Base-by-base conservation (phyloP, 2,113 vertebrate genomes). In the Anseranas semipalmata region DNA sequence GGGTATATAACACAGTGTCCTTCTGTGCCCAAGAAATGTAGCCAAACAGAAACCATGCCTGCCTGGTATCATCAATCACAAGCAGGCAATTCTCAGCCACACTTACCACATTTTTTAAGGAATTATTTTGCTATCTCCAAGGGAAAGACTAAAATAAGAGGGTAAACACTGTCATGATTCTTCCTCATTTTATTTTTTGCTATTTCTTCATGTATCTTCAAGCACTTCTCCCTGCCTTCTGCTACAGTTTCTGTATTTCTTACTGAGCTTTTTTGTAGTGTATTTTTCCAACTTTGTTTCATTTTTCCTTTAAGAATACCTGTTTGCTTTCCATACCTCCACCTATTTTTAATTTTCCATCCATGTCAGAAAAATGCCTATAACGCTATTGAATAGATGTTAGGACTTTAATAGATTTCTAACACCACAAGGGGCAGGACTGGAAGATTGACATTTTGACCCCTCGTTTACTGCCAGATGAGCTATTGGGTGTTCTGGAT, bases 401-500 rank as follows among this genome's bases (percentile, higher is more conserved):
- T 80, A 53, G 56, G 56, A 71, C 43, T 89, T 96, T 92, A 85
- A n/a, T 50, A 79, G 86, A 78, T 96, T 96, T 93, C 73, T 88
- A 90, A 46, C 60, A 48, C 85, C 3, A 1, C 70, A 72, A 96
- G 81, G 62, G 89, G 73, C 85, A 92, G 82, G 75, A 67, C 55
- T 87, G 62, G 41, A 63, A 92, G 67, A 94, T 1, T 95, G 96
- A 97, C 96, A 96, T 95, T 97, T 95, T 97, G 96, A 97, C 96
- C 96, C 81, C 95, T 95, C 43, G 0, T 96, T 96, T 93, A 97
- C 95, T 95, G 60, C 94, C 87, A 85, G 73, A 94, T 97, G 96
- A 97, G 91, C 89, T 95, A 97, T 94, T 96, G 95, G 72, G 95
- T 97, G 95, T 95, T 96, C 89, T 87, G 95, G 93, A 97, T 73